Evolutionary conservation across 2,113 vertebrate genomes (phyloP).

Genomic region (Ctenodactylus gundi): DNA sequence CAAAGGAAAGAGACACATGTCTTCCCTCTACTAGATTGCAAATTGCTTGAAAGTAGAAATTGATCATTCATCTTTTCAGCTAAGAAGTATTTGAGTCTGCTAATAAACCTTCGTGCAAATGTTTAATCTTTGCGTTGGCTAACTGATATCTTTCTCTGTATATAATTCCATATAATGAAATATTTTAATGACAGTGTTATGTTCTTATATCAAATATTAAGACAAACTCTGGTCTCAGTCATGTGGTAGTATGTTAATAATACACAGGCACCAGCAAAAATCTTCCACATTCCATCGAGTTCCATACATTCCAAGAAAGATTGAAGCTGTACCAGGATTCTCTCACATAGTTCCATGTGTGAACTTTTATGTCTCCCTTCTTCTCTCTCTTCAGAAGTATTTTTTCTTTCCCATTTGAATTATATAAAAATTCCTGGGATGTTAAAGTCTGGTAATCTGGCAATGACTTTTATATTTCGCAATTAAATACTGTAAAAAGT

Average conservation of each 20-base stretch:
- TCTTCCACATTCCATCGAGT: constrained; percentile 50
- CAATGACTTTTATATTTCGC: constrained; percentile 58
- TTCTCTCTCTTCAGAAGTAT: background rate
- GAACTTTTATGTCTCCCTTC: constrained; percentile 17
- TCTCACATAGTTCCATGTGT: background rate
- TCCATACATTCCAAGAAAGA: constrained; percentile 53
- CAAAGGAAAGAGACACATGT: background rate
- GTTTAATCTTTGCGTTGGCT: background rate
- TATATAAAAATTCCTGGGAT: constrained; percentile 42
- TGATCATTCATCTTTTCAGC: background rate
- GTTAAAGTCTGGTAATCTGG: background rate
- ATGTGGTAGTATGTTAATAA: constrained; percentile 67
- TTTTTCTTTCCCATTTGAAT: background rate
- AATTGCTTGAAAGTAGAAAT: background rate
- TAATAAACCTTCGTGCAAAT: background rate
- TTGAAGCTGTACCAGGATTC: constrained; percentile 5
- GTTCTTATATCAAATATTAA: background rate
- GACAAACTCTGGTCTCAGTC: background rate
- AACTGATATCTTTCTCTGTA: background rate
- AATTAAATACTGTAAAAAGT: constrained; percentile 51
- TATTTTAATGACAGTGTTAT: background rate
- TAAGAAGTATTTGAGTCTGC: background rate
- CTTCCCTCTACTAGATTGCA: background rate
- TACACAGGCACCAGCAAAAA: constrained; percentile 53
- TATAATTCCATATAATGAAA: background rate